A percentile compares a stretch with the other conserved stretches of the same genome.
Evolutionary conservation across 2,797 vertebrate genomes (phyloP).

Genomic region (Coilia nasus): DNA sequence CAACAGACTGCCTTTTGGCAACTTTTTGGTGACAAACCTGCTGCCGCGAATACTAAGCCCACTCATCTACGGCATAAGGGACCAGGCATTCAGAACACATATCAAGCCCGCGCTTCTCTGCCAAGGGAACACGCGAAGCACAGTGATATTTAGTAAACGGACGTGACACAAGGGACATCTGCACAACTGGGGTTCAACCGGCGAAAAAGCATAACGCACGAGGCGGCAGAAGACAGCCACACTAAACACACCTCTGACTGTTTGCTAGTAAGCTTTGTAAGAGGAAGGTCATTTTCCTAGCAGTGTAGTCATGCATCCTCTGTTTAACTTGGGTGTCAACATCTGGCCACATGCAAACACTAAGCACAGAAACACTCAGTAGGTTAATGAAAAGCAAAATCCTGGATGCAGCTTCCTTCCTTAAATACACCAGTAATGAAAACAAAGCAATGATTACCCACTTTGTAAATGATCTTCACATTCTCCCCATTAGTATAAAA

Average conservation of each 20-base stretch:
- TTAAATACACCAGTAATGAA: neutral
- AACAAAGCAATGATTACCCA: neutral
- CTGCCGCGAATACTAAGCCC: slow-evolving; percentile 35
- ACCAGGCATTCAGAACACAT: slow-evolving; percentile 33
- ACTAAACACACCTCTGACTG: too few species aligned
- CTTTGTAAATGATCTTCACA: neutral
- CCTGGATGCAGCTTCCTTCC: neutral
- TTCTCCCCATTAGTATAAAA: neutral
- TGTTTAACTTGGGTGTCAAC: too few species aligned
- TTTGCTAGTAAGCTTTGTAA: too few species aligned
- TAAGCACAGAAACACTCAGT: too few species aligned
- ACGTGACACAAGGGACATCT: neutral
- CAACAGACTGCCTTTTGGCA: slow-evolving; percentile 15
- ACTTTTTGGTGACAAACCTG: slow-evolving; percentile 20
- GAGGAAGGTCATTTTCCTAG: too few species aligned
- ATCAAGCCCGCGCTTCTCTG: slow-evolving; percentile 19
- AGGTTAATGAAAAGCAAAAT: neutral
- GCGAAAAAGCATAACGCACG: too few species aligned
- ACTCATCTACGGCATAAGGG: slow-evolving; percentile 34
- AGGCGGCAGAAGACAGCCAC: too few species aligned
- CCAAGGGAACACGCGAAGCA: neutral
- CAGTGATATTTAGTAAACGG: neutral
- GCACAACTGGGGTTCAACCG: too few species aligned
- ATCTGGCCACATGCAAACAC: too few species aligned
- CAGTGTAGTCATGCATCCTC: too few species aligned